Conservation (phyloP, 1,140 invertebrate species). For the Procambarus clarkii region DNA sequence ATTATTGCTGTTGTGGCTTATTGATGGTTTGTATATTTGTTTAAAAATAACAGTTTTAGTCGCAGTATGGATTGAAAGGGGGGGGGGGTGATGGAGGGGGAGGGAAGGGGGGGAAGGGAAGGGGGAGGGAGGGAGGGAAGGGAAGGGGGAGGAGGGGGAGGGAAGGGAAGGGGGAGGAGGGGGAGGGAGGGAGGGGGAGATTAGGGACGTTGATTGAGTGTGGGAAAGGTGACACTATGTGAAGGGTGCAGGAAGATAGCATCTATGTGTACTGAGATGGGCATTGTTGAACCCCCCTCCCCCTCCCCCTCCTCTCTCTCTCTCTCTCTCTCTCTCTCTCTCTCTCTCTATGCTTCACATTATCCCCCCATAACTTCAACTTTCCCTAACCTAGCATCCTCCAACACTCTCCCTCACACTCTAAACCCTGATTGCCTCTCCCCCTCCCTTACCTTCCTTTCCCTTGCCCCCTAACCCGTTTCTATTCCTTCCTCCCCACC, state of each 20-base stretch:
- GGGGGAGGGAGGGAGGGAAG: neutral
- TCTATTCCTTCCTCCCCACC: neutral
- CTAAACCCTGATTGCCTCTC: neutral
- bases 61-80: neutral
- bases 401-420: neutral
- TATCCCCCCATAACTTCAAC: no score
- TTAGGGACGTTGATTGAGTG: neutral
- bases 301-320: neutral
- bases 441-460: neutral
- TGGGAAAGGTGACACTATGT: neutral
- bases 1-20: no score
- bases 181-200: neutral
- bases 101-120: no score
- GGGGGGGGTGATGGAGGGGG: no score
- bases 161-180: neutral
- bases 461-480: constrained; percentile 3
- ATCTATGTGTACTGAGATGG: neutral
- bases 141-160: neutral
- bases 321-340: neutral
- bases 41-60: no score
- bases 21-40: no score
- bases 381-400: no score
- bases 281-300: neutral
- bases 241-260: neutral
- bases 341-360: neutral